Base-by-base conservation (phyloP, 2,888 invertebrate genomes). In the Ptilodon capucinus region DNA sequence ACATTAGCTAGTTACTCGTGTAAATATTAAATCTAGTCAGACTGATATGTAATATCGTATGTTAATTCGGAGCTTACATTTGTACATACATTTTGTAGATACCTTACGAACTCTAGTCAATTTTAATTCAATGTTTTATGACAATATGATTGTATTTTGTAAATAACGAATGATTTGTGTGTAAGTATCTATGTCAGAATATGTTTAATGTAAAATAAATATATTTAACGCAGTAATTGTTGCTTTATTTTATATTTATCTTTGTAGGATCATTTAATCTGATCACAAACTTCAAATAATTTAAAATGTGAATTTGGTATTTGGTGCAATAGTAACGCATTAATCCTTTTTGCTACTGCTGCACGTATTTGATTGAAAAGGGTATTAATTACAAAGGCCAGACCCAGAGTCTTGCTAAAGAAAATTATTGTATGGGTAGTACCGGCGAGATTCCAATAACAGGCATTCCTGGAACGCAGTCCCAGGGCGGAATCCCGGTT, bases 61-160 rank as follows among this genome's bases (percentile, higher is more conserved):
- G 79, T 78, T 86, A 81, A 77, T 84, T 82, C 78, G 77, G 88
- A 89, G 88, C 89, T 88, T 88, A 88, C 67, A 76, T 80, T 74
- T 88, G 87, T 89, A 88, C 76, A 88, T 86, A 87, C 58, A 75
- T 81, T 79, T 78, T 85, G 84, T 88, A 87, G 87, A 81, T 85
- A 88, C 71, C 73, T 68, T 79, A 77, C 76, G 76, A 81, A 77
- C 67, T 80, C 79, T 89, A 89, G 90, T 89, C 88, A 90, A 90
- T 89, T 90, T 89, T 81, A 82, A 86, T 82, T 87, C 66, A 83
- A 84, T 84, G 84, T 88, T 65, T 85, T 84, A 85, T 80, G 87
- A 89, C 89, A 88, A 90, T 90, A 87, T 87, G 72, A 88, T 85
- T 87, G 86, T 85, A 88, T 67, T 72, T 42, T 85, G 82, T 89